Base-by-base conservation (phyloP, 2,113 vertebrate species). In the Aplodontia rufa region DNA sequence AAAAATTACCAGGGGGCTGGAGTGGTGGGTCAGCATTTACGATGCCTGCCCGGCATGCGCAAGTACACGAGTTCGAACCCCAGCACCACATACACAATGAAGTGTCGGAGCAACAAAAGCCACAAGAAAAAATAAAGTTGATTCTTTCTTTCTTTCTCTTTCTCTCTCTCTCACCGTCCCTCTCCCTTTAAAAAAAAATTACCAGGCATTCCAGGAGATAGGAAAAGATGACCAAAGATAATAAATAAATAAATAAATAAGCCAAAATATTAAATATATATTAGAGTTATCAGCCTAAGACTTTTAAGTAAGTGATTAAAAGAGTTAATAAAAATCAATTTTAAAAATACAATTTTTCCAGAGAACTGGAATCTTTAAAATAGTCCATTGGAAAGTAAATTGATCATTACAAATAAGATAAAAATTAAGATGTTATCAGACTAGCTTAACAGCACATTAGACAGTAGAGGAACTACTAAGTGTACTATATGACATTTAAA, bases 301-400 rank as follows among this genome's bases (percentile, higher is more conserved):
- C 51, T 93, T 94, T 94, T 53, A 91, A 71, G 76, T 81, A 35
- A 72, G 11, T 93, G 37, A 75, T 74, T 32, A 62, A 58, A 24
- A 93, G 69, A 68, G 45, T 84, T 68, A 91, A 93, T 53, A 91
- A 91, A 93, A 64, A 83, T 84, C 45, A 30, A 69, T 71, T 4
- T 80, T 28, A 62, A 69, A 85, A 49, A 87, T 13, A 91, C 8
- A 68, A 53, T 51, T 86, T 53, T 81, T 37, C 30, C 20, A 26
- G 55, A 79, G 12, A 87, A 79, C 42, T 69, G 5, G 24, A 87
- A 53, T 17, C 60, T 85, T 55, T 58, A 89, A 74, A 74, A 60
- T 17, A 32, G 7, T 74, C 19, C 47, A 62, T 11, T 91, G 30
- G 11, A 93, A 76, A 55, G 85, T 40, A 85, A 47, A 22, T 58